These are phyloP conservation scores for Seriola aureovittata DNA, from an alignment of 2,113 vertebrate genomes.

Conservation along the genomic window DNA sequence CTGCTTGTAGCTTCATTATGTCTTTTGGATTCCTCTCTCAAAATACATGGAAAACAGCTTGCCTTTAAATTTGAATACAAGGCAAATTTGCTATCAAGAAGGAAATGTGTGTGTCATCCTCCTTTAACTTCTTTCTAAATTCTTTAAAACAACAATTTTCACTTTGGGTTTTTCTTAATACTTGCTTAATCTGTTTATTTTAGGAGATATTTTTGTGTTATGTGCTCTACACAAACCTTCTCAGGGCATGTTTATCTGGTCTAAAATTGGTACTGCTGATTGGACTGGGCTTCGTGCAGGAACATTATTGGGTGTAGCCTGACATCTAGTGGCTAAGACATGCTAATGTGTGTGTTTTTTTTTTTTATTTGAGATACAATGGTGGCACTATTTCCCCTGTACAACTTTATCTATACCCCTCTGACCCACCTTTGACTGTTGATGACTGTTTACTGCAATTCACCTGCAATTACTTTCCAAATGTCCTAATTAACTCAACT, in stretches of 20 bases:
- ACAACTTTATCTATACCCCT: neutral
- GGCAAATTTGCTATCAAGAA: neutral
- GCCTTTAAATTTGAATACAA: slow-evolving; percentile 1
- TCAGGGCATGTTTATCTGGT: neutral
- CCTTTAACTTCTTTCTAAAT: neutral
- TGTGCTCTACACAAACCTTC: neutral
- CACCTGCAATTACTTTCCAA: neutral
- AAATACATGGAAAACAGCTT: neutral
- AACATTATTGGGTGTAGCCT: slow-evolving; percentile 53
- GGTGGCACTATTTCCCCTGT: neutral
- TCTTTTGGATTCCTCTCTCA: neutral
- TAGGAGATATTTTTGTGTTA: neutral
- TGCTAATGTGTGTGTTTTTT: slow-evolving; percentile 16
- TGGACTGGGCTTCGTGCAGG: neutral
- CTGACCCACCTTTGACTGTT: neutral
- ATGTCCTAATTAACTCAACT: neutral
- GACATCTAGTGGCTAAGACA: slow-evolving; percentile 70
- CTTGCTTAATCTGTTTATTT: neutral
- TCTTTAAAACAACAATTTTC: slow-evolving; percentile 1
- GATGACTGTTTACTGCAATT: slow-evolving; percentile 1
- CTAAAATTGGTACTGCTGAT: neutral
- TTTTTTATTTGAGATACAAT: neutral
- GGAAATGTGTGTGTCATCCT: neutral
- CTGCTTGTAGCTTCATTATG: neutral
- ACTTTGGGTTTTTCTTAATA: accelerated